Conservation (phyloP, 2,113 vertebrate species). For the Bombycilla garrulus region DNA sequence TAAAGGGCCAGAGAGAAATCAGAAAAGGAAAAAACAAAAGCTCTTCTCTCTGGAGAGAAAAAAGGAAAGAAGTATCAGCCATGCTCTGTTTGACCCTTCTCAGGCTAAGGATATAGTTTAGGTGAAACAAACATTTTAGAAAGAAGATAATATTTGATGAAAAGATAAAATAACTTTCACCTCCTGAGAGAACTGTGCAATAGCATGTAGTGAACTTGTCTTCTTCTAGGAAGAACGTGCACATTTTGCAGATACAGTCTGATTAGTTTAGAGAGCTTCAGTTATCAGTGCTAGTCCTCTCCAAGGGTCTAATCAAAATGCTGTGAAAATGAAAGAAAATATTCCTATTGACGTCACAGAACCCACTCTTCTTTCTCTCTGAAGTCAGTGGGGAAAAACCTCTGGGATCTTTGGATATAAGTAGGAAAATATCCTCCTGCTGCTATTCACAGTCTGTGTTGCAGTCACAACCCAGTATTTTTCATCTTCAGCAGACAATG, state of each 20-base stretch:
- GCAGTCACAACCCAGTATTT: background rate
- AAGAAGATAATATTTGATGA: constrained; percentile 23
- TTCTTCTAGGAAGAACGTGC: background rate
- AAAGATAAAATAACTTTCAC: constrained; percentile 24
- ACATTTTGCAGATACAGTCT: background rate
- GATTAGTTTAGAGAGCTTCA: constrained; percentile 11
- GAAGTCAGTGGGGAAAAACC: background rate
- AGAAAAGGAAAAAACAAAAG: background rate
- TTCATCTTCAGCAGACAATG: background rate
- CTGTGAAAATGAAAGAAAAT: background rate
- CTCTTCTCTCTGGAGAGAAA: background rate
- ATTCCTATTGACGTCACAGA: background rate
- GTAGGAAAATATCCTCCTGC: background rate
- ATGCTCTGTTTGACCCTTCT: background rate
- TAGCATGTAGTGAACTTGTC: background rate
- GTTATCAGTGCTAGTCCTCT: background rate
- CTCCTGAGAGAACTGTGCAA: background rate
- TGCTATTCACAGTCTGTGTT: background rate
- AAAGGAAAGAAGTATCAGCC: background rate
- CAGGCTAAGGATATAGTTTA: background rate
- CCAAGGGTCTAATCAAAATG: constrained; percentile 42
- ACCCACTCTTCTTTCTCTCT: background rate
- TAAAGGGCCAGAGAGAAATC: background rate
- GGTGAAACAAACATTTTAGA: constrained; percentile 24
- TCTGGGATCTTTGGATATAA: background rate